Conservation (phyloP, 2,113 vertebrate genomes). For the Hippolais icterina region DNA sequence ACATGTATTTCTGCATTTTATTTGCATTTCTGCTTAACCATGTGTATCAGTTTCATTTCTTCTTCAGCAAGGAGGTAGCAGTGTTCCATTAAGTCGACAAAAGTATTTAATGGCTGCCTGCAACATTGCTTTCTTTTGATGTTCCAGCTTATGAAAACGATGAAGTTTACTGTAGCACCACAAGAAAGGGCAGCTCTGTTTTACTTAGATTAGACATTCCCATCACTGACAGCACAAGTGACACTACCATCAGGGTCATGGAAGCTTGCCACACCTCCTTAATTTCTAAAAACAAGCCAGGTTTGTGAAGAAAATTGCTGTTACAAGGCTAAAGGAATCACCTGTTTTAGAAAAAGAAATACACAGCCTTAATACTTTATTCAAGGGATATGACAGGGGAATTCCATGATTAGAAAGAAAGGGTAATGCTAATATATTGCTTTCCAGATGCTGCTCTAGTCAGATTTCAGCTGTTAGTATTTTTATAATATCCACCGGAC, state of each 20-base stretch:
- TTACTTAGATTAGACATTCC: constrained; percentile 63
- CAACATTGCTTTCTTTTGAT: background rate
- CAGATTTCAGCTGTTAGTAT: background rate
- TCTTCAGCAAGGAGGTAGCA: background rate
- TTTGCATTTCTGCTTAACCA: background rate
- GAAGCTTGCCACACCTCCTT: constrained; percentile 50
- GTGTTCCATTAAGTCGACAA: background rate
- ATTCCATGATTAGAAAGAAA: background rate
- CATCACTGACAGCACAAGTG: constrained; percentile 69
- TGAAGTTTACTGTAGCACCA: constrained; percentile 21
- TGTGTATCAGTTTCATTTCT: background rate
- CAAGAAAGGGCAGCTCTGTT: constrained; percentile 70
- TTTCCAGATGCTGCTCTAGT: background rate
- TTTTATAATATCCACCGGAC: background rate
- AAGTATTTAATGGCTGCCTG: background rate
- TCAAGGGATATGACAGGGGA: background rate
- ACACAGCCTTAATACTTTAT: background rate
- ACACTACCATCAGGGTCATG: constrained; percentile 32
- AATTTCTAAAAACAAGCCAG: constrained; percentile 69
- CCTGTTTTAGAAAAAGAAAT: constrained; percentile 7
- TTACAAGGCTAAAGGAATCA: constrained; percentile 62
- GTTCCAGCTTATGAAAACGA: background rate
- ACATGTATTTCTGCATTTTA: background rate
- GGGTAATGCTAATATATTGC: background rate
- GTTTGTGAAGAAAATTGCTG: constrained; percentile 57